Percentiles rank a stretch among this genome's conserved stretches.
These are phyloP conservation scores for Paracyclopina nana DNA, from an alignment of 1,140 invertebrate genomes.

Conservation along the genomic window DNA sequence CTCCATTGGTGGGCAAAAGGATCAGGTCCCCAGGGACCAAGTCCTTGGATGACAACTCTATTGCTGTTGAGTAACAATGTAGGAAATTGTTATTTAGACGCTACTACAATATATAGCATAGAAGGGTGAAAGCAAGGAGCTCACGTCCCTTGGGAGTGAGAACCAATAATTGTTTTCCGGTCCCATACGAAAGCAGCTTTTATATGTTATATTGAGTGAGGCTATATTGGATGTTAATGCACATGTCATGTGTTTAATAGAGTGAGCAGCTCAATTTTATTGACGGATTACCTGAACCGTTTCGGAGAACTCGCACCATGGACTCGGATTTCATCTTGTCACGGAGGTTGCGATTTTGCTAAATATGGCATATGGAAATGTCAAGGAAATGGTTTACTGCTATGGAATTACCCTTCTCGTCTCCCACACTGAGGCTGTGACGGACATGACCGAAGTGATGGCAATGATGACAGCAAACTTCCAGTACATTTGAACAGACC, in stretches of 20 bases:
- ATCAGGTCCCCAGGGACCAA: slow-evolving; percentile 25
- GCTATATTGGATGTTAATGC: too few relatives aligned
- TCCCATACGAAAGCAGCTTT: too few relatives aligned
- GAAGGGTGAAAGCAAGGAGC: neutral
- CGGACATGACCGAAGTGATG: slow-evolving; percentile 25
- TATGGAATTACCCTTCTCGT: slow-evolving; percentile 25
- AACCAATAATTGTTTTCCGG: too few relatives aligned
- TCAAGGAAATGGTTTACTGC: neutral
- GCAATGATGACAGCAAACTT: slow-evolving; percentile 25
- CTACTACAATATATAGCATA: neutral
- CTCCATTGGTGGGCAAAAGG: slow-evolving; percentile 18
- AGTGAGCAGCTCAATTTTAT: too few relatives aligned
- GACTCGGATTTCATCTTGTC: slow-evolving; percentile 18
- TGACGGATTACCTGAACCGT: slow-evolving; percentile 21
- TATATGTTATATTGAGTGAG: too few relatives aligned
- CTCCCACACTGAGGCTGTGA: slow-evolving; percentile 25
- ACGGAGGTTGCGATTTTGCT: slow-evolving; percentile 18
- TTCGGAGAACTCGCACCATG: slow-evolving; percentile 19
- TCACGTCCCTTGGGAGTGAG: too few relatives aligned
- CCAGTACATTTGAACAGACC: slow-evolving; percentile 25
- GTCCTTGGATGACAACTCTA: slow-evolving; percentile 19
- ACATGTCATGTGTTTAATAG: too few relatives aligned
- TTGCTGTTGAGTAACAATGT: slow-evolving; percentile 17
- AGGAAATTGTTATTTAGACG: neutral
- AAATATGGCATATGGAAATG: neutral